phyloP scores from a whole-genome alignment of 2,888 invertebrate genomes.

The Drosophila fulvimacula region DNA sequence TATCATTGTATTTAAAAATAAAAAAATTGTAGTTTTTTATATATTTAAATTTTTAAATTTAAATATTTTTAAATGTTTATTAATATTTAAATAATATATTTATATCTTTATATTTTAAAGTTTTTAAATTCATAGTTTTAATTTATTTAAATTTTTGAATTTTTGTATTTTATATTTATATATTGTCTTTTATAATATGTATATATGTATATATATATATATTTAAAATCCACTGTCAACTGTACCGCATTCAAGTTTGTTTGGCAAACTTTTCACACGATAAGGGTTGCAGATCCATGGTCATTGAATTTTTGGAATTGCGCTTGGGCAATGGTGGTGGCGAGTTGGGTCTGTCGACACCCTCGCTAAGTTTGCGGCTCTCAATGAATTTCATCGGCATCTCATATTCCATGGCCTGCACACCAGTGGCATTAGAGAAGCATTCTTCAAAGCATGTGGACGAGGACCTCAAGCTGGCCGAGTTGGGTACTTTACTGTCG shows the following conservation, averaged over 20 bases:
- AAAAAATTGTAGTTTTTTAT: too few relatives aligned
- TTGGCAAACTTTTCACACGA: background rate
- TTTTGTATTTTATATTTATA: background rate
- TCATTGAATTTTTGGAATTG: constrained; percentile 57
- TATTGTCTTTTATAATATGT: background rate
- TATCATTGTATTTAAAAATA: too few relatives aligned
- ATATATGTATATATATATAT: background rate
- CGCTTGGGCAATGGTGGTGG: constrained; percentile 83
- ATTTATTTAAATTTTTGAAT: background rate
- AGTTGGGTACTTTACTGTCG: constrained; percentile 37
- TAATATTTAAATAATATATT: too few relatives aligned
- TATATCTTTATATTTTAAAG: too few relatives aligned
- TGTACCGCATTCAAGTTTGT: constrained; percentile 6
- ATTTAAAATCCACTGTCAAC: background rate
- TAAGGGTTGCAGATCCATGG: constrained; percentile 15
- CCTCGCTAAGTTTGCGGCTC: constrained; percentile 51
- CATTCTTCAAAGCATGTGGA: constrained; percentile 59
- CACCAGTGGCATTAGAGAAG: constrained; percentile 26
- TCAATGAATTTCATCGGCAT: constrained; percentile 60
- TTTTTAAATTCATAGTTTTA: too few relatives aligned
- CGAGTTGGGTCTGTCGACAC: constrained; percentile 60
- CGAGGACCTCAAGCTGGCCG: constrained; percentile 42
- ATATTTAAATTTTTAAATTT: too few relatives aligned
- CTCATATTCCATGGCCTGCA: constrained; percentile 62
- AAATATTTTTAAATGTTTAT: too few relatives aligned